Evolutionary conservation across 2,797 vertebrate species (phyloP), one percentile per base, ranked within the genome.

Genomic region (Bovichtus variegatus): DNA sequence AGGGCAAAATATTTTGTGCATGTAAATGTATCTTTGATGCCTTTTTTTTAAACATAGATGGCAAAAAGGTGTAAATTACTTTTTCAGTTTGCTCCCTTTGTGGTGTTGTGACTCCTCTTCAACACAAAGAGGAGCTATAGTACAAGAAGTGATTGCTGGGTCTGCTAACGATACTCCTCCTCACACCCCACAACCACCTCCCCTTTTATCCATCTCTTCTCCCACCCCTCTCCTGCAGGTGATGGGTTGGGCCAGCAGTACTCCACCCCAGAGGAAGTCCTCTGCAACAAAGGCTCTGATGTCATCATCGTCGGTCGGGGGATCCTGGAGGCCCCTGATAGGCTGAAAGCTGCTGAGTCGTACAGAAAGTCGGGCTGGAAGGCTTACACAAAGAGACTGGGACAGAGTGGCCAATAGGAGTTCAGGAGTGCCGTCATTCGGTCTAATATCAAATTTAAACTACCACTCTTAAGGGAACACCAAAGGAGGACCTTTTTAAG

Each of bases 261-360:
- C 90, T 88, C 89, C 40, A 97, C 90, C 58, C 97, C 97, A 0
- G 92, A 95, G 65, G 96, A 99, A 18, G 96, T 98, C 27, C 94
- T 99, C 74, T 65, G 66, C 36, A 86, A 77, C 68, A 96, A 95
- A 87, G 95, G 95, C 76, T 98, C 96, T 44, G 98, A 99, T 76
- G 77, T 99, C 94, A 95, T 99, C 90, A 98, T 99, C 15, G 98
- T 99, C 27, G 97, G 98, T 71, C 96, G 98, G 34, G 98, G 98
- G 18, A 96, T 99, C 79, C 80, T 97, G 81, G 87, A 92, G 31
- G 95, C 94, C 0, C 19, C 95, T 2, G 94, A 96, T 85, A 92
- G 44, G 61, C 78, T 90, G 67, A 89, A 94, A 50, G 96, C 96
- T 40, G 96, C 97, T 0, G 96, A 98, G 89, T 91, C 80, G 13